These are phyloP conservation scores for Frankliniella intonsa DNA, from an alignment of 2,888 invertebrate species.

Conservation along the genomic window DNA sequence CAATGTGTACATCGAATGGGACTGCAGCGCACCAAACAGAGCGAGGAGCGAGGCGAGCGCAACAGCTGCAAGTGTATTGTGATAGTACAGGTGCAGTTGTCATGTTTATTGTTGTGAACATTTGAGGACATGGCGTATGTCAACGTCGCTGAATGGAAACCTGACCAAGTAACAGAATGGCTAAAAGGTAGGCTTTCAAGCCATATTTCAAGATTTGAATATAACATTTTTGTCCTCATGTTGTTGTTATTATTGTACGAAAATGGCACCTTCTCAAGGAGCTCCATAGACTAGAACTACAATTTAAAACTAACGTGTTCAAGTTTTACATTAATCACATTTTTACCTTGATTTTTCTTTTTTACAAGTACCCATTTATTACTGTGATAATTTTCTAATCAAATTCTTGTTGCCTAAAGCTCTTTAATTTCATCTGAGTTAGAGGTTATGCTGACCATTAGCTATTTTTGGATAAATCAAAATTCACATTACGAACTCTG, in stretches of 20 bases:
- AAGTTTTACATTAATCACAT: conserved; percentile 2
- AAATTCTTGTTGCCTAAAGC: background rate
- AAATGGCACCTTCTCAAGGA: background rate
- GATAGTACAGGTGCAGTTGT: background rate
- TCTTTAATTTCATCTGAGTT: background rate
- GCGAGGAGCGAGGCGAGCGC: too few species aligned
- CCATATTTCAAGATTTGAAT: conserved; percentile 24
- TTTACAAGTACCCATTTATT: conserved; percentile 30
- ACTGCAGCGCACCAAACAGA: too few species aligned
- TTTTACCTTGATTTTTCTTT: background rate
- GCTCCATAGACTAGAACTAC: background rate
- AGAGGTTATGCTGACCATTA: background rate
- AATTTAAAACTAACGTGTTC: background rate
- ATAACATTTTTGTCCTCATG: conserved; percentile 29
- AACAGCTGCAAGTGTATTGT: background rate
- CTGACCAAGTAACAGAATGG: conserved; percentile 88
- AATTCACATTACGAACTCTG: background rate
- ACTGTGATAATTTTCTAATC: conserved; percentile 36
- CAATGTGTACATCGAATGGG: too few species aligned
- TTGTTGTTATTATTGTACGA: conserved; percentile 32
- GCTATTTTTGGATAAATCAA: background rate
- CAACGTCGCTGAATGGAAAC: conserved; percentile 83
- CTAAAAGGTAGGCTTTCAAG: conserved; percentile 62
- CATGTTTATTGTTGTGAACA: conserved; percentile 8
- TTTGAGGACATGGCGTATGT: conserved; percentile 64